Evolutionary conservation across 2,888 invertebrate species (phyloP).

Genomic region (Hydriomena furcata): DNA sequence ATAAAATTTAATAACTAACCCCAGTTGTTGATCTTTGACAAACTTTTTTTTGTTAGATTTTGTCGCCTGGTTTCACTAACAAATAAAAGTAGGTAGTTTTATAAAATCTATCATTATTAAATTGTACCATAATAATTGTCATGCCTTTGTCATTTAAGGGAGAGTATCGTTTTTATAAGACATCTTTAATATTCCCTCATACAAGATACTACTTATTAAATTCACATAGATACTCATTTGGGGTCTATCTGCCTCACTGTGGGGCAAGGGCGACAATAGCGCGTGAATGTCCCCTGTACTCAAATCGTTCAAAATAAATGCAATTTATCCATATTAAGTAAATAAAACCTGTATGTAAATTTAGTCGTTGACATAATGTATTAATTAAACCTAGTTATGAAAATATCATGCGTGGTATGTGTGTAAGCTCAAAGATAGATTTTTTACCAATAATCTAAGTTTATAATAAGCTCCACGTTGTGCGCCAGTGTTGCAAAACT

Average conservation of each 20-base stretch:
- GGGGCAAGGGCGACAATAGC: too few species aligned
- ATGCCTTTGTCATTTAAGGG: constrained; percentile 15
- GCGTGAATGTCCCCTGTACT: too few species aligned
- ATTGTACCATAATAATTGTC: constrained; percentile 23
- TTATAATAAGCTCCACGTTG: constrained; percentile 15
- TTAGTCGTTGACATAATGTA: constrained; percentile 13
- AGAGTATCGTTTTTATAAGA: constrained; percentile 19
- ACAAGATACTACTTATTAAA: constrained; percentile 6
- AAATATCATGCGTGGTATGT: too few species aligned
- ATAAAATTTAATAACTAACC: constrained; percentile 64
- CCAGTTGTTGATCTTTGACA: constrained; percentile 76
- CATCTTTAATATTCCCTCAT: constrained; percentile 9
- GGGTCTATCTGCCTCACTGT: too few species aligned
- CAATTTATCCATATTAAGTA: constrained; percentile 3
- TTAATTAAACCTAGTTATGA: background rate
- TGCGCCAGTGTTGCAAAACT: constrained; percentile 26
- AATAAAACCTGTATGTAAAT: constrained; percentile 13
- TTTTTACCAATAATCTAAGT: background rate
- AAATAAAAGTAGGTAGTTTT: constrained; percentile 33
- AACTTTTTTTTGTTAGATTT: constrained; percentile 68
- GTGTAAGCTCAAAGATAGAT: background rate
- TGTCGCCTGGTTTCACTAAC: constrained; percentile 64
- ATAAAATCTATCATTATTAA: constrained; percentile 31
- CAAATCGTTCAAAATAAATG: background rate
- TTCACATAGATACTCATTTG: too few species aligned